Percentiles rank a stretch among this genome's conserved stretches.
Conservation (phyloP, 2,888 invertebrate genomes). For the Cabera pusaria region DNA sequence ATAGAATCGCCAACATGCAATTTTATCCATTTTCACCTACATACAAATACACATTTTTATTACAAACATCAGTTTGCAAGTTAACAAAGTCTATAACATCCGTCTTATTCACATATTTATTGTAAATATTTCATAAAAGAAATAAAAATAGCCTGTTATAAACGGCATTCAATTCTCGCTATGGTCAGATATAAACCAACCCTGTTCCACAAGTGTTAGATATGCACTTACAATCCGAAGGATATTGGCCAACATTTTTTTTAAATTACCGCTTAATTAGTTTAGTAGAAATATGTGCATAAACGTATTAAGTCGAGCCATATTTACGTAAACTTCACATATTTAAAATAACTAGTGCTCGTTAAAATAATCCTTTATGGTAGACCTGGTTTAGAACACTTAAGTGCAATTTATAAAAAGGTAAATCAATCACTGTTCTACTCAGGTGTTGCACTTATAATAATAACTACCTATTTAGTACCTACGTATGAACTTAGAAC, state of each 20-base stretch:
- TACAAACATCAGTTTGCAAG: no score
- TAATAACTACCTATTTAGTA: no score
- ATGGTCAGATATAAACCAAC: no score
- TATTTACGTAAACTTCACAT: constrained; percentile 5
- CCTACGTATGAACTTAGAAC: no score
- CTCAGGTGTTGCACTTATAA: constrained; percentile 3
- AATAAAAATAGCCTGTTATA: no score
- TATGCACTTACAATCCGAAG: constrained; percentile 15
- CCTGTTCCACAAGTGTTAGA: constrained; percentile 13
- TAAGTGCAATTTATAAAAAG: constrained; percentile 1
- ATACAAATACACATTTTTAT: no score
- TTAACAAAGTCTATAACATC: no score
- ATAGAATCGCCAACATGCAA: no score
- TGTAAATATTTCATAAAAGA: no score
- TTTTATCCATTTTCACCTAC: no score
- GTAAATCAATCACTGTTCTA: constrained; percentile 4
- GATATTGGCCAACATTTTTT: constrained; percentile 11
- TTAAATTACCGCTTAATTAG: constrained; percentile 13
- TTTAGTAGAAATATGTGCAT: constrained; percentile 1
- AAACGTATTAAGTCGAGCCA: constrained; percentile 1
- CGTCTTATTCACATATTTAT: no score
- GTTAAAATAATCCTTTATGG: constrained; percentile 13
- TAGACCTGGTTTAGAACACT: constrained; percentile 1
- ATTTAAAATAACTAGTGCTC: constrained; percentile 8
- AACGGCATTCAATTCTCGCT: constrained; percentile 3